Conservation (phyloP, 2,888 invertebrate genomes). For the Tipula helvola region DNA sequence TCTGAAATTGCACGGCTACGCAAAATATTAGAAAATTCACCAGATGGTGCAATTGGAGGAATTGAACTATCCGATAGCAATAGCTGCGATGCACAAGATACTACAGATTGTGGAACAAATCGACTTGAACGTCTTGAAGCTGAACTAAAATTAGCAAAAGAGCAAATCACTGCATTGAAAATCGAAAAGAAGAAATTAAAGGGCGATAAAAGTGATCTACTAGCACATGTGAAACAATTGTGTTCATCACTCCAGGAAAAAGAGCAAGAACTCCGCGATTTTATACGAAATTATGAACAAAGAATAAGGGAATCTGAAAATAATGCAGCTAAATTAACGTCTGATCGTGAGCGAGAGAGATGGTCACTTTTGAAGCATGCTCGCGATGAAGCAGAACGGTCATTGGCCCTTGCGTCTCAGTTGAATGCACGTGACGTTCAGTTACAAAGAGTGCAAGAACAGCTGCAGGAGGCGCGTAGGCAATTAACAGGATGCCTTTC, state of each 20-base stretch:
- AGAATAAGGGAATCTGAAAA: constrained; percentile 70
- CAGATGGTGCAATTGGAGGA: constrained; percentile 43
- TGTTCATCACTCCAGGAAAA: constrained; percentile 90
- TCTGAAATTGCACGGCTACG: constrained; percentile 32
- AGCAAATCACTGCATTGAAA: constrained; percentile 53
- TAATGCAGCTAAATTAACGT: constrained; percentile 40
- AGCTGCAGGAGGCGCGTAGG: constrained; percentile 66
- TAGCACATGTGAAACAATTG: constrained; percentile 89
- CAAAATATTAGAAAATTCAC: constrained; percentile 41
- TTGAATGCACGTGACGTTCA: constrained; percentile 78
- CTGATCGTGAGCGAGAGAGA: constrained; percentile 74
- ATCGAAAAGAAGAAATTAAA: constrained; percentile 82
- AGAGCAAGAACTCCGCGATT: constrained; percentile 84
- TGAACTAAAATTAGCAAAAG: constrained; percentile 33
- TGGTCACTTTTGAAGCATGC: constrained; percentile 81
- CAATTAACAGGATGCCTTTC: constrained; percentile 73
- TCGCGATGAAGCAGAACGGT: constrained; percentile 79
- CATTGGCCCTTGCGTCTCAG: constrained; percentile 73
- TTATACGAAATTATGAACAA: constrained; percentile 90
- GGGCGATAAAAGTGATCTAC: constrained; percentile 84
- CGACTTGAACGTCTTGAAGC: constrained; percentile 39
- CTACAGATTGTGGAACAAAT: constrained; percentile 28
- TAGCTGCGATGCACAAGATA: constrained; percentile 34
- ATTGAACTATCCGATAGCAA: constrained; percentile 31
- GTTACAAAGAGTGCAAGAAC: constrained; percentile 72